Percentiles rank a stretch among this genome's conserved stretches.
Conservation (phyloP, 2,888 invertebrate genomes). For the Empis stercorea region DNA sequence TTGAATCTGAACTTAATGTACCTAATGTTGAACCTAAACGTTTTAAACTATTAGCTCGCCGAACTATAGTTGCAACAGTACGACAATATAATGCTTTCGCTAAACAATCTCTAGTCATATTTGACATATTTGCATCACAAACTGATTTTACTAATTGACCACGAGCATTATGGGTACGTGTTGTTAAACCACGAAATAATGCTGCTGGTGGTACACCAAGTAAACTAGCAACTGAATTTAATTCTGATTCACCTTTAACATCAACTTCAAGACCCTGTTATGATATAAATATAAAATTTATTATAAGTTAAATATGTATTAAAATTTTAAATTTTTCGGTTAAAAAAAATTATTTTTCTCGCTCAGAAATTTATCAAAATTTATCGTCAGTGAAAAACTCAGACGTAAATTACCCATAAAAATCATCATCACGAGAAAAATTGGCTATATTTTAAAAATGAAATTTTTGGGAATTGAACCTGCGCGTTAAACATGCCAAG, state of each 20-base stretch:
- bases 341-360: constrained; percentile 14
- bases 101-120: constrained; percentile 76
- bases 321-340: neutral
- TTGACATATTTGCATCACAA: constrained; percentile 75
- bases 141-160: constrained; percentile 69
- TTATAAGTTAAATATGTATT: neutral
- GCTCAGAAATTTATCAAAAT: constrained; percentile 21
- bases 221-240: constrained; percentile 74
- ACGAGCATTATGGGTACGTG: constrained; percentile 64
- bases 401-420: constrained; percentile 34
- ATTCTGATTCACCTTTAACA: constrained; percentile 67
- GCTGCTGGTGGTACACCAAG: constrained; percentile 45
- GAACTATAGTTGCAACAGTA: constrained; percentile 85
- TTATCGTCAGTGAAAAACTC: constrained; percentile 16
- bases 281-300: neutral
- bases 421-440: constrained; percentile 28
- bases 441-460: neutral
- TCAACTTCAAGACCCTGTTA: constrained; percentile 53
- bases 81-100: constrained; percentile 89
- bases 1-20: constrained; percentile 81
- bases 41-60: constrained; percentile 84
- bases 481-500: neutral
- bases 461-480: neutral
- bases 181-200: constrained; percentile 61
- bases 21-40: constrained; percentile 66